Percentiles rank a stretch among this genome's conserved stretches.
These are phyloP conservation scores for Eurystomus gularis DNA, from an alignment of 2,113 vertebrate species.

Conservation along the genomic window DNA sequence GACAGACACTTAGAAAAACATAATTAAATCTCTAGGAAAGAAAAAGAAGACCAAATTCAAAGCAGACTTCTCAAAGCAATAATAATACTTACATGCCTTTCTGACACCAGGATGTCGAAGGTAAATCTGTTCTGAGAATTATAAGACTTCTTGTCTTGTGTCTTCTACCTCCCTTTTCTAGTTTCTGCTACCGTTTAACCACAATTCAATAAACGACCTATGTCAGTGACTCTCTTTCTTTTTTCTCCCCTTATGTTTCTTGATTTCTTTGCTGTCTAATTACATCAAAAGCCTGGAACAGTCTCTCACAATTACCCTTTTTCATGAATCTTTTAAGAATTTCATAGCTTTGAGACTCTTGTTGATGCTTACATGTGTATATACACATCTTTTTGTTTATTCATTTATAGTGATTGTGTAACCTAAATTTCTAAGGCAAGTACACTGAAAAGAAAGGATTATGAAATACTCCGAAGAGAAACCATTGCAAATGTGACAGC, in stretches of 20 bases:
- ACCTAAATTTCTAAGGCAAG: conserved; percentile 20
- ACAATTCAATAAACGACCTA: background rate
- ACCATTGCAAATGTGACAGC: conserved; percentile 16
- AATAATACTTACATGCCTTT: background rate
- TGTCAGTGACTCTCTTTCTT: background rate
- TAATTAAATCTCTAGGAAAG: background rate
- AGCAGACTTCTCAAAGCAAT: background rate
- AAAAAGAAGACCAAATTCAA: background rate
- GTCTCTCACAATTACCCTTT: background rate
- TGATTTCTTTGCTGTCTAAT: background rate
- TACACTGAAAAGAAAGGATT: background rate
- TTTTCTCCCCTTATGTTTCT: background rate
- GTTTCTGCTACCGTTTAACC: background rate
- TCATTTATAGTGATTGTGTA: background rate
- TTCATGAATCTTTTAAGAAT: background rate
- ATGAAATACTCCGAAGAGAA: conserved; percentile 28
- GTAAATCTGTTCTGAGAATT: background rate
- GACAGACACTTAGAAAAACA: background rate
- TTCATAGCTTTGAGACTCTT: background rate
- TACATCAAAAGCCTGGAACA: background rate
- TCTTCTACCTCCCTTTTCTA: background rate
- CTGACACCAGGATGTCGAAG: background rate
- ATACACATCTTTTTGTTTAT: background rate
- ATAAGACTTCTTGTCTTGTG: background rate
- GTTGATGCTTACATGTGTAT: background rate